Conservation (phyloP, 1,140 invertebrate genomes). For the Luehdorfia chinensis region DNA sequence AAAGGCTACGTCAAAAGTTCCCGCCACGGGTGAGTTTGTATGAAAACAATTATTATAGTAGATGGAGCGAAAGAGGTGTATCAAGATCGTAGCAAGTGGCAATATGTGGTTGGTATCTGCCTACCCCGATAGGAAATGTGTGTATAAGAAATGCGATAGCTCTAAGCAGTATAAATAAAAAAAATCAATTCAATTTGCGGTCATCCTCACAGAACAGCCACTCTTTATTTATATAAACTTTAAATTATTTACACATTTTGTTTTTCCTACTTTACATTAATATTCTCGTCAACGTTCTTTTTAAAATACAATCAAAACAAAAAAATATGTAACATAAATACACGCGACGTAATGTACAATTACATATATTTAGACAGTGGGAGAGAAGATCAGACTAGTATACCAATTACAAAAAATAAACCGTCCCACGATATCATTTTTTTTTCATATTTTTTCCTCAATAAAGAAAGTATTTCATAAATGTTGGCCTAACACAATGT, state of each 20-base stretch:
- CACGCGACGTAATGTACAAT: conserved; percentile 56
- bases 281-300: conserved; percentile 68
- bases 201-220: conserved; percentile 62
- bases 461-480: conserved; percentile 61
- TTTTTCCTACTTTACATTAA: conserved; percentile 73
- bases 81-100: too few relatives aligned
- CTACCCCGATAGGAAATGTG: too few relatives aligned
- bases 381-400: conserved; percentile 15
- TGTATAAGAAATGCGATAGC: too few relatives aligned
- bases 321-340: conserved; percentile 70
- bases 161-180: too few relatives aligned
- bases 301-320: conserved; percentile 70
- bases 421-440: conserved; percentile 43
- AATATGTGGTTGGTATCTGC: too few relatives aligned
- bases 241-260: conserved; percentile 76
- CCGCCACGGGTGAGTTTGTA: too few relatives aligned
- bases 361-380: conserved; percentile 41
- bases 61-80: too few relatives aligned
- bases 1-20: too few relatives aligned
- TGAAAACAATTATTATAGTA: too few relatives aligned
- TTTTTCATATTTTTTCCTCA: conserved; percentile 38
- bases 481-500: conserved; percentile 47
- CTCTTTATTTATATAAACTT: conserved; percentile 77
- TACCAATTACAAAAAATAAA: conserved; percentile 67
- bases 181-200: conserved; percentile 36